phyloP scores from a whole-genome alignment of 2,797 vertebrate genomes.

The Lacerta agilis region DNA sequence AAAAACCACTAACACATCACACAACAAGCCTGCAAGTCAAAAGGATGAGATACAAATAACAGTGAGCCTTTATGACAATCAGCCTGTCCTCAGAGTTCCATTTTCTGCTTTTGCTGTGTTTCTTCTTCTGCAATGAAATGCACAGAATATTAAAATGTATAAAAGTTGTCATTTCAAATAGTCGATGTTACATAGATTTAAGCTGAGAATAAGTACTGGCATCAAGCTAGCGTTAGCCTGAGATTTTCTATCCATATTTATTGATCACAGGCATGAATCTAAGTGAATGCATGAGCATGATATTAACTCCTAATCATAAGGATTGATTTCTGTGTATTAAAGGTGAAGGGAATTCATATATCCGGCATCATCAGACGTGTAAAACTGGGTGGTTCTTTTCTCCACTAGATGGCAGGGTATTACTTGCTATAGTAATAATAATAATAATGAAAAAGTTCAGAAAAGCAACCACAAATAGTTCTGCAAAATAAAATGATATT shows the following conservation, averaged over 20 bases:
- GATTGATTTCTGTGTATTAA: background rate
- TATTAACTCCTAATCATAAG: background rate
- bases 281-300: background rate
- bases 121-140: background rate
- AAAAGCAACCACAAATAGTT: background rate
- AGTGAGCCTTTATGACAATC: too few relatives aligned
- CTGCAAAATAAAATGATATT: constrained; percentile 22
- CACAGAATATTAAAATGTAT: background rate
- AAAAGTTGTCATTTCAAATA: background rate
- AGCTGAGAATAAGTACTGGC: background rate
- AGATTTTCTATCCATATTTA: background rate
- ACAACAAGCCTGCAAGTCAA: background rate
- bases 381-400: background rate
- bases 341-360: background rate
- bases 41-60: background rate
- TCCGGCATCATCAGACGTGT: background rate
- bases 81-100: background rate
- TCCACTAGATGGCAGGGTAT: constrained; percentile 68
- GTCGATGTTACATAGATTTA: background rate
- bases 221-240: background rate
- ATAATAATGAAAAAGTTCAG: background rate
- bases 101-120: background rate
- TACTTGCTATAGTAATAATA: constrained; percentile 23
- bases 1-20: background rate
- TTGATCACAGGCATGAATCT: background rate